Base-by-base conservation (phyloP, 2,797 vertebrate genomes). In the Melanitta fusca region DNA sequence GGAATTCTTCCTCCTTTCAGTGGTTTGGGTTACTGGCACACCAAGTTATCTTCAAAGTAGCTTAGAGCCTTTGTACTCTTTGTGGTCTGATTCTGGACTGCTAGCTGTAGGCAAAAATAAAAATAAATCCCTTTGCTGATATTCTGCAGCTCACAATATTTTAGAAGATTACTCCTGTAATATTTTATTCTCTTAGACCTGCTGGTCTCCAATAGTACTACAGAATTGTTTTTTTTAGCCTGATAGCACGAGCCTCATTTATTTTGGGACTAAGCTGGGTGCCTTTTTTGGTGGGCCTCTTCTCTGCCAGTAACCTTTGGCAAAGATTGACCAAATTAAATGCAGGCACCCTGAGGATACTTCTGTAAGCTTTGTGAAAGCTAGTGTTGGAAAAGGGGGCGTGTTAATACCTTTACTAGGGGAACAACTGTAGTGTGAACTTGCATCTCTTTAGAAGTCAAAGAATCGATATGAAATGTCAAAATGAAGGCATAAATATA, bases 21-120 rank as follows among this genome's bases (percentile, higher is more conserved):
- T 72, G 77, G 66, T 88, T 93, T 92, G 56, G 27, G 28, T 91
- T 95, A 74, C 68, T 84, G 91, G 56, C 56, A 84, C 18, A 72
- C 25, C 51, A 88, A 70, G 39, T 70, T 85, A 13, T 86, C 24
- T 16, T 95, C 32, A 83, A 72, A 91, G 54, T 70, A 72, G 34
- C 47, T 79, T 83, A 62, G 39, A 60, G n/a, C 39, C 58, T 91
- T 78, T 85, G 41, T 70, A 30, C 34, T 73, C 41, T 73, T 89
- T 75, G 69, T 22, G 10, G 28, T 86, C 56, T 89, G 47, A 80
- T 89, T 83, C 65, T 82, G 74, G 27, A 58, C 38, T 75, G 9
- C 30, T 81, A 75, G 36, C 22, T 66, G 3, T 56, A 78, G 51
- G 51, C 64, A 54, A 66, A 88, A 65, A 74, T 53, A 64, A 81